Evolutionary conservation across 2,888 invertebrate genomes (phyloP).

Genomic region (Nomada ferruginata): DNA sequence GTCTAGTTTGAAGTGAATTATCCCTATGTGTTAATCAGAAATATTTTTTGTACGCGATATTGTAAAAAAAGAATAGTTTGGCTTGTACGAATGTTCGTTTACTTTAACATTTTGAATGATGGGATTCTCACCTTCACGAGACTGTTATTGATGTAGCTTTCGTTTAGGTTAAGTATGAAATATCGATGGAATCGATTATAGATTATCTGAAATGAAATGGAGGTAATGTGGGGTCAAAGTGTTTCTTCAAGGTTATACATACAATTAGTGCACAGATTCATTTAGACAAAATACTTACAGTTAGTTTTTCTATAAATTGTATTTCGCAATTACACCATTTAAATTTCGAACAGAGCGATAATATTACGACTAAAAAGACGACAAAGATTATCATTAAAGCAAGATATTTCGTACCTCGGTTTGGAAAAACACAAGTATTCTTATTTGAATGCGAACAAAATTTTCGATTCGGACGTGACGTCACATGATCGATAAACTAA

Average conservation of each 20-base stretch:
- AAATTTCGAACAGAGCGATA: background rate
- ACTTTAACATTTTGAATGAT: too few relatives aligned
- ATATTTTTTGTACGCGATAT: too few relatives aligned
- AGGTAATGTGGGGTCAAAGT: background rate
- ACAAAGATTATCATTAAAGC: background rate
- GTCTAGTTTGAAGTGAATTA: too few relatives aligned
- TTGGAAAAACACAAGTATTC: background rate
- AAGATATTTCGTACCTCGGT: background rate
- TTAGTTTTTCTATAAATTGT: background rate
- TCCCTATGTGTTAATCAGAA: too few relatives aligned
- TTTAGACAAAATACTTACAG: slow-evolving; percentile 29
- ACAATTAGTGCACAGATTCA: slow-evolving; percentile 2
- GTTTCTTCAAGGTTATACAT: background rate
- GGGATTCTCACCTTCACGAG: too few relatives aligned
- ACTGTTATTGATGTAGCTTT: too few relatives aligned
- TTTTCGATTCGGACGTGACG: background rate
- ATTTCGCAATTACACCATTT: slow-evolving; percentile 1
- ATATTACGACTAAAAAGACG: background rate
- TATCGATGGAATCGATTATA: background rate
- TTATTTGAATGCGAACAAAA: background rate
- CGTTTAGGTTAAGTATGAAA: slow-evolving; percentile 17
- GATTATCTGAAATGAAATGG: background rate
- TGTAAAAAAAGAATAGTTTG: too few relatives aligned
- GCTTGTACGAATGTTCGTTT: background rate
- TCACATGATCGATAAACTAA: background rate